phyloP scores from a whole-genome alignment of 2,888 invertebrate genomes.

The Thymelicus sylvestris region DNA sequence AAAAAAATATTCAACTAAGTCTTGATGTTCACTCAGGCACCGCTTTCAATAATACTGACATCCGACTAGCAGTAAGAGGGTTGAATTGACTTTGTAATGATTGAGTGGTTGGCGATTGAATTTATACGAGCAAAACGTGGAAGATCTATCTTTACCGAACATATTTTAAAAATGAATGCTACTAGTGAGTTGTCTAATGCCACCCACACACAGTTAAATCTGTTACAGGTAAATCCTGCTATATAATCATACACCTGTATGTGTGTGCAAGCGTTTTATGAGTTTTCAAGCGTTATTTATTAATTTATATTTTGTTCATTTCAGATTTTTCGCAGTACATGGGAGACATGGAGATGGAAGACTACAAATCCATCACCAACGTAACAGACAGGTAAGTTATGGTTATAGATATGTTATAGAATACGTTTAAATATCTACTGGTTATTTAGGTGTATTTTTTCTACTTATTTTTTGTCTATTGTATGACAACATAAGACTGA shows the following conservation, averaged over 20 bases:
- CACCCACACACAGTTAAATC: no score
- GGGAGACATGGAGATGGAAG: slow-evolving; percentile 78
- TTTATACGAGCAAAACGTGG: slow-evolving; percentile 5
- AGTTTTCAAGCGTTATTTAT: background rate
- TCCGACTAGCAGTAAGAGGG: slow-evolving; percentile 68
- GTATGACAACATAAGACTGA: no score
- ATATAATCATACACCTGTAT: no score
- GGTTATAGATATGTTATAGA: no score
- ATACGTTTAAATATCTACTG: no score
- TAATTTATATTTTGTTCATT: slow-evolving; percentile 42
- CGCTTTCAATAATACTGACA: slow-evolving; percentile 80
- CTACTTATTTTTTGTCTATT: no score
- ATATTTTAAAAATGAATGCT: slow-evolving; percentile 1
- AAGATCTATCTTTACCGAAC: background rate
- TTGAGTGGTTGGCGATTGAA: slow-evolving; percentile 24
- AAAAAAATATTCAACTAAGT: background rate
- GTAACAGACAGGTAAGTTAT: slow-evolving; percentile 72
- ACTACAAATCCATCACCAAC: slow-evolving; percentile 68
- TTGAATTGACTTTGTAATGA: slow-evolving; percentile 63
- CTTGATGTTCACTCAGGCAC: background rate
- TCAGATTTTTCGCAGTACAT: slow-evolving; percentile 79
- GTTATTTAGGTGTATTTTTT: no score
- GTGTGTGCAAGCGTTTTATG: background rate
- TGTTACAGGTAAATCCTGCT: no score
- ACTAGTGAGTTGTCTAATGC: background rate